Evolutionary conservation across 1,140 invertebrate genomes (phyloP).

Genomic region (Drosophila ohnishii): DNA sequence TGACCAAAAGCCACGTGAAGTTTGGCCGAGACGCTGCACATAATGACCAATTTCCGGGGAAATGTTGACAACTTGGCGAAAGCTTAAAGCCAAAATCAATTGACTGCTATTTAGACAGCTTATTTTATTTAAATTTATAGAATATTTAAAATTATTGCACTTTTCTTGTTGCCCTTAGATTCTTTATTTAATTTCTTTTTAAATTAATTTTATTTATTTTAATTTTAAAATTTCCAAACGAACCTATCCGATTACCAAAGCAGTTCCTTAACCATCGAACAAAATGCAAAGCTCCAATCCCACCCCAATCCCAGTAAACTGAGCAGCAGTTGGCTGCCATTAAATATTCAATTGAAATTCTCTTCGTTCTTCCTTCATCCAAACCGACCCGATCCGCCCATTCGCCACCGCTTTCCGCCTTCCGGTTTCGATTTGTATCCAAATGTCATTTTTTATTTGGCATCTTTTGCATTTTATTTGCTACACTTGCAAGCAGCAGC

Average conservation of each 20-base stretch:
- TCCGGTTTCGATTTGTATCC: conserved; percentile 77
- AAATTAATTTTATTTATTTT: background rate
- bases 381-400: background rate
- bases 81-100: conserved; percentile 6
- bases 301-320: conserved; percentile 19
- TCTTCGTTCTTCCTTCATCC: conserved; percentile 11
- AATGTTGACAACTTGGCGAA: conserved; percentile 8
- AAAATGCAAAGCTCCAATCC: conserved; percentile 4
- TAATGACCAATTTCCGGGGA: conserved; percentile 68
- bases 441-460: conserved; percentile 83
- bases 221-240: background rate
- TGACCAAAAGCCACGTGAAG: conserved; percentile 68
- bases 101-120: background rate
- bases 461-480: conserved; percentile 78
- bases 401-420: background rate
- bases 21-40: conserved; percentile 38
- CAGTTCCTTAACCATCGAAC: conserved; percentile 1
- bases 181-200: background rate
- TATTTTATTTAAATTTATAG: background rate
- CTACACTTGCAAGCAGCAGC: conserved; percentile 63
- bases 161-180: background rate
- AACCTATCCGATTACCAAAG: conserved; percentile 9
- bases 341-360: conserved; percentile 77
- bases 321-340: conserved; percentile 74
- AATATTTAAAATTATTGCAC: background rate